phyloP scores from a whole-genome alignment of 2,797 vertebrate genomes.

The Cheirogaleus major region DNA sequence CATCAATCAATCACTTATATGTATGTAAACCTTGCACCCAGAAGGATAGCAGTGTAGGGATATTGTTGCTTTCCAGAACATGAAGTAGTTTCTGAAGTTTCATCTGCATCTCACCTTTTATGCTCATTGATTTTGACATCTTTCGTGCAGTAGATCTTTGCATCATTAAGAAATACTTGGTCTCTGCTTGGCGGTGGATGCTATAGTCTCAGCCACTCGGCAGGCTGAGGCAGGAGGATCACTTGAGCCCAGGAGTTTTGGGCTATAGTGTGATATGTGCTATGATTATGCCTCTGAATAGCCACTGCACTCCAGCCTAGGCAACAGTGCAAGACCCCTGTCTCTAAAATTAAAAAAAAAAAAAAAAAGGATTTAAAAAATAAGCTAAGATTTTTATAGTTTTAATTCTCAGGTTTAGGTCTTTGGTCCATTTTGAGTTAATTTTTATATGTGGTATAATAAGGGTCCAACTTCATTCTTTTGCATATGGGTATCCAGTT shows the following conservation, averaged over 20 bases:
- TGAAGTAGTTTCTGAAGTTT: background rate
- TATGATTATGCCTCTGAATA: background rate
- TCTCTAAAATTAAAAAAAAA: too few relatives aligned
- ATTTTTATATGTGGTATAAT: background rate
- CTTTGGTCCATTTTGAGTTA: background rate
- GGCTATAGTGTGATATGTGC: background rate
- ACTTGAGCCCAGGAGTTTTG: background rate
- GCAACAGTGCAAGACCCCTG: background rate
- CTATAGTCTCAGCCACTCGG: background rate
- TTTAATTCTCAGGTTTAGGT: background rate
- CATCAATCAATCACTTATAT: background rate
- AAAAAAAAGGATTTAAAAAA: background rate
- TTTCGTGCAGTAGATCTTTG: background rate
- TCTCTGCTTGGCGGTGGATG: background rate
- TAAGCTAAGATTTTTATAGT: background rate
- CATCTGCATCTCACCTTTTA: background rate
- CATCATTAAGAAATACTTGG: background rate
- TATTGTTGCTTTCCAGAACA: background rate
- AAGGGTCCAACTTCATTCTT: background rate
- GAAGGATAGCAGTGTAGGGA: background rate
- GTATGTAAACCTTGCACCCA: background rate
- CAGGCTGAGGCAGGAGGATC: background rate
- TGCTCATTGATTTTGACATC: background rate
- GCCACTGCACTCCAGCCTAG: background rate
- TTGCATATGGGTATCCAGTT: background rate